Evolutionary conservation across 1,140 invertebrate genomes (phyloP).

Genomic region (Zaprionus lachaisei): DNA sequence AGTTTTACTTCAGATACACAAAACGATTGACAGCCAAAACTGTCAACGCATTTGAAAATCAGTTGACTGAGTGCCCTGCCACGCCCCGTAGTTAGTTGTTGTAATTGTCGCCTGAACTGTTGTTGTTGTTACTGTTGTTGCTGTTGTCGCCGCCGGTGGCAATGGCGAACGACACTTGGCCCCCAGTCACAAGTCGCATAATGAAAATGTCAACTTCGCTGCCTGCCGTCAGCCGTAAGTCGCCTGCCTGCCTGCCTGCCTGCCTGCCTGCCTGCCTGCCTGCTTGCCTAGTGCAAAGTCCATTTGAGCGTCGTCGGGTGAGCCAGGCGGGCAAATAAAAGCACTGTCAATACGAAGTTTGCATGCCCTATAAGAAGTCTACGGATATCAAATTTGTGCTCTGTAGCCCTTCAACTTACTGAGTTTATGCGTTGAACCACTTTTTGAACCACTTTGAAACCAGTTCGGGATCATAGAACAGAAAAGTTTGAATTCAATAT

Average conservation of each 20-base stretch:
- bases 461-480: neutral
- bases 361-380: conserved; percentile 12
- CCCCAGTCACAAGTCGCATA: conserved; percentile 60
- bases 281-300: conserved; percentile 59
- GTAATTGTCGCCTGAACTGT: conserved; percentile 11
- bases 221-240: neutral
- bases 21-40: conserved; percentile 76
- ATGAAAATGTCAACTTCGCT: conserved; percentile 76
- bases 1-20: conserved; percentile 43
- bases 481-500: neutral
- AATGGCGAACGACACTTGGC: conserved; percentile 58
- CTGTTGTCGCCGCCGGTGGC: conserved; percentile 61
- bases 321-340: conserved; percentile 49
- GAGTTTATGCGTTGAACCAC: neutral
- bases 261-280: conserved; percentile 30
- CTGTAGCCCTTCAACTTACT: neutral
- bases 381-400: neutral
- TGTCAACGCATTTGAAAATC: conserved; percentile 77
- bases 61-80: conserved; percentile 63
- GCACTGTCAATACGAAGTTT: neutral
- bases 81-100: conserved; percentile 41
- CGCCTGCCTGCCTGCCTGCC: conserved; percentile 49
- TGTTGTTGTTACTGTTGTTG: conserved; percentile 18
- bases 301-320: conserved; percentile 38
- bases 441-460: neutral